phyloP scores from a whole-genome alignment of 1,140 invertebrate species.

The Vollenhovia emeryi region DNA sequence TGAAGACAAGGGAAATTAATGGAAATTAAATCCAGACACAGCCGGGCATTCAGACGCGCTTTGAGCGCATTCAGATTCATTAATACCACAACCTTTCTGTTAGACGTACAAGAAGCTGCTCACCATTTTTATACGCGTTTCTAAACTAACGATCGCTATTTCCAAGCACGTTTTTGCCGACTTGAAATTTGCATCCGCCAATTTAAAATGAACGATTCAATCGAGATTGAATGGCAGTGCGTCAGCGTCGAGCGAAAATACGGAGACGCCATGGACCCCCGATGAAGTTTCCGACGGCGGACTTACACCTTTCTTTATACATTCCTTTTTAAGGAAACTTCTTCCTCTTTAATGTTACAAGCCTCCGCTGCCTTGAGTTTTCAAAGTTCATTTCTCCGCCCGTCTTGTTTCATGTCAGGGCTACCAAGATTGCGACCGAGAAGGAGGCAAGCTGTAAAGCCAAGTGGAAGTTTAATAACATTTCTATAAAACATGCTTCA shows the following conservation, averaged over 20 bases:
- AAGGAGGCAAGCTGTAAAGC: constrained; percentile 3
- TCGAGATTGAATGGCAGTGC: not conserved
- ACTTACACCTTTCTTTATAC: constrained; percentile 11
- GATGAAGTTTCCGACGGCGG: not conserved
- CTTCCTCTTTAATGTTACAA: constrained; percentile 41
- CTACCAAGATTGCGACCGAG: constrained; percentile 33
- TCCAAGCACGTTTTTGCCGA: not conserved
- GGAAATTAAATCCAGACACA: not conserved
- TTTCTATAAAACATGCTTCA: constrained; percentile 49
- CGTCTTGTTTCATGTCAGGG: constrained; percentile 34
- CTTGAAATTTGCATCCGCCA: too few relatives aligned
- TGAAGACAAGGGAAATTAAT: not conserved
- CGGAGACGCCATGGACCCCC: not conserved
- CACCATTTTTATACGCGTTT: not conserved
- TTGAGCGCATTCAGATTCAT: not conserved
- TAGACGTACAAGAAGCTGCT: not conserved
- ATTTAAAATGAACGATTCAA: not conserved
- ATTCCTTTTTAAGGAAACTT: constrained; percentile 13
- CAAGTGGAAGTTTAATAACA: constrained; percentile 59
- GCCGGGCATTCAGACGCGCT: not conserved
- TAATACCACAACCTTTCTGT: not conserved
- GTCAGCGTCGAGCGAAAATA: not conserved
- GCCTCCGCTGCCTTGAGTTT: constrained; percentile 29
- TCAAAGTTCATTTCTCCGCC: constrained; percentile 42
- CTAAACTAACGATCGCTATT: not conserved